Evolutionary conservation across 1,140 invertebrate species (phyloP).

Genomic region (Pomacea maculata): DNA sequence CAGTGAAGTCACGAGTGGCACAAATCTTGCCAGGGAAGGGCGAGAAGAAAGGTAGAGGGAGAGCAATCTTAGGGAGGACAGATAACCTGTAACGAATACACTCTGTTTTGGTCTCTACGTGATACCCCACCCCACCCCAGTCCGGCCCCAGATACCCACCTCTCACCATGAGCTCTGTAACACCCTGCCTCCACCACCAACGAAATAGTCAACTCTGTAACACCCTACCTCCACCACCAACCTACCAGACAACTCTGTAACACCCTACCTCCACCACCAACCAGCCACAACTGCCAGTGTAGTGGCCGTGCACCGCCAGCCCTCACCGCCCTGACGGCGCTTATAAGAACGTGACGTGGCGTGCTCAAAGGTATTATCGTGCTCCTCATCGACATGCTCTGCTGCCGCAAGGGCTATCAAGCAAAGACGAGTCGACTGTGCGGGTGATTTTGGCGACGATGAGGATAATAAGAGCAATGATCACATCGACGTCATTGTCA

Average conservation of each 20-base stretch:
- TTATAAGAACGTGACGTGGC: too few species aligned
- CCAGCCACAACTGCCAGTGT: not conserved
- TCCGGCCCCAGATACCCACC: not conserved
- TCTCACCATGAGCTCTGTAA: not conserved
- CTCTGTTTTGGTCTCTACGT: not conserved
- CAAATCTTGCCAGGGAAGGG: not conserved
- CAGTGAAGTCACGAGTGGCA: not conserved
- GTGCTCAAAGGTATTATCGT: too few species aligned
- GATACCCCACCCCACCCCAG: not conserved
- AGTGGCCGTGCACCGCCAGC: not conserved
- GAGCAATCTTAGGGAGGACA: not conserved
- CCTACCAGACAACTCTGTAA: too few species aligned
- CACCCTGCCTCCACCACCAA: too few species aligned
- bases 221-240: not conserved
- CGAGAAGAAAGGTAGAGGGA: not conserved
- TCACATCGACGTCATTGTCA: not conserved
- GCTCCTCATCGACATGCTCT: not conserved
- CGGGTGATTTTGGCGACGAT: too few species aligned
- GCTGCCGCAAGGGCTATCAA: not conserved
- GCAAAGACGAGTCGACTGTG: too few species aligned
- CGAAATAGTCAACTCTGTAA: too few species aligned
- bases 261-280: conserved; percentile 6
- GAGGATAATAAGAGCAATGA: not conserved
- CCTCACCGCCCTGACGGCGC: too few species aligned
- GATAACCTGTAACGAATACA: not conserved